A percentile compares a stretch with the other conserved stretches of the same genome.
Conservation (phyloP, 2,113 vertebrate genomes). For the Guaruba guarouba region DNA sequence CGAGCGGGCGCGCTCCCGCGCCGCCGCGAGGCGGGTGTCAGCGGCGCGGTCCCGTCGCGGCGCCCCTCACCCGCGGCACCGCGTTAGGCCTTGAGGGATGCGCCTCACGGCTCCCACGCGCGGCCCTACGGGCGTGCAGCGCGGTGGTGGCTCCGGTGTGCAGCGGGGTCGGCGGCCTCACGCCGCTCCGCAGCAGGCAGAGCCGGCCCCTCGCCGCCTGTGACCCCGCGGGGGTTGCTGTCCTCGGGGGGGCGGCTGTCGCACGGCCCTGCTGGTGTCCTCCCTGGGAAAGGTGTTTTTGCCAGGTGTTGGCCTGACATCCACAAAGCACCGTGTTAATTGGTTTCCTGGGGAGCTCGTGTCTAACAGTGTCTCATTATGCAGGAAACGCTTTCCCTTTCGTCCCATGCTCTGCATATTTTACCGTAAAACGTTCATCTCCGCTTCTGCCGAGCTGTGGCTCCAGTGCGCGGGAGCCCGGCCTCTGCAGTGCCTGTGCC, state of each 20-base stretch:
- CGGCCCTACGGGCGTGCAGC: background rate
- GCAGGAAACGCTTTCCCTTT: background rate
- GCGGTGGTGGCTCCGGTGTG: fast-evolving
- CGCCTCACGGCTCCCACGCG: no score
- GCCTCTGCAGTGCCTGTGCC: background rate
- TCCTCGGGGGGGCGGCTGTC: fast-evolving
- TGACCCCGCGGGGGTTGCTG: background rate
- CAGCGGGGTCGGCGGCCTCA: background rate
- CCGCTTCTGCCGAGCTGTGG: background rate
- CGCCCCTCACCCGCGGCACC: no score
- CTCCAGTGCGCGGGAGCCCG: fast-evolving
- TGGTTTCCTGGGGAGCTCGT: constrained; percentile 52
- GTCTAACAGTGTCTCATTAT: background rate
- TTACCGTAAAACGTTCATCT: background rate
- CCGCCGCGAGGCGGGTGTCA: no score
- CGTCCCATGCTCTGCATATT: constrained; percentile 18
- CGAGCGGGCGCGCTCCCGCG: no score
- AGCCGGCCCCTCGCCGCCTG: background rate
- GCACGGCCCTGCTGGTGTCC: background rate
- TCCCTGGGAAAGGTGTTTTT: background rate
- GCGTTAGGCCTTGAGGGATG: background rate
- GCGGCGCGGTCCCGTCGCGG: no score
- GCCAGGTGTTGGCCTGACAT: background rate
- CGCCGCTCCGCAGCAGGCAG: background rate
- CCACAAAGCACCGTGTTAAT: background rate